These are phyloP conservation scores for Picathartes gymnocephalus DNA, from an alignment of 2,113 vertebrate species.

Conservation along the genomic window DNA sequence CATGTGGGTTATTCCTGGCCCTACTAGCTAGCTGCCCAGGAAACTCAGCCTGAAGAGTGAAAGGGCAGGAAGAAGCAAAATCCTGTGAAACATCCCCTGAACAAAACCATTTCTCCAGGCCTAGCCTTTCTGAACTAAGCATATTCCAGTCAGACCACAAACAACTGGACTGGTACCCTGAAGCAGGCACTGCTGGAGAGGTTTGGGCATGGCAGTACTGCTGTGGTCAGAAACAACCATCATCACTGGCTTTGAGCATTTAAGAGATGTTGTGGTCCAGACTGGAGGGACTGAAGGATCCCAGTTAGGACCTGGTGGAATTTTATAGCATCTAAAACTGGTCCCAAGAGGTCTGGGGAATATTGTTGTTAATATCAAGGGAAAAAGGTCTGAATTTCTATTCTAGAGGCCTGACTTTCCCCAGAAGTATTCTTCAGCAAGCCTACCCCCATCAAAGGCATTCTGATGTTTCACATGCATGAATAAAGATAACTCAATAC, in stretches of 20 bases:
- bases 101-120: background rate
- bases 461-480: accelerated
- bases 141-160: background rate
- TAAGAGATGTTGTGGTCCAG: background rate
- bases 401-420: background rate
- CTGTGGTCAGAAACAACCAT: accelerated
- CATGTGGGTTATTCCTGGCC: background rate
- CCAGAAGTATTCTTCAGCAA: background rate
- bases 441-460: background rate
- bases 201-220: background rate
- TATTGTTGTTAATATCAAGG: background rate
- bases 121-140: background rate
- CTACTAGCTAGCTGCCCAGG: background rate
- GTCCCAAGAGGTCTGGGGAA: background rate
- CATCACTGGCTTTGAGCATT: background rate
- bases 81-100: background rate
- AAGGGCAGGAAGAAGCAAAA: background rate
- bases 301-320: background rate
- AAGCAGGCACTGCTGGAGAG: background rate
- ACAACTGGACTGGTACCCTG: accelerated
- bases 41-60: background rate
- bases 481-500: background rate
- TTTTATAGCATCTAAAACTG: background rate
- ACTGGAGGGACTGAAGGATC: background rate
- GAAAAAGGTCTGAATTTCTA: background rate